Conservation (phyloP, 30 jellyfish, hydroid and myxozoan species). For the Mastigias papua region DNA sequence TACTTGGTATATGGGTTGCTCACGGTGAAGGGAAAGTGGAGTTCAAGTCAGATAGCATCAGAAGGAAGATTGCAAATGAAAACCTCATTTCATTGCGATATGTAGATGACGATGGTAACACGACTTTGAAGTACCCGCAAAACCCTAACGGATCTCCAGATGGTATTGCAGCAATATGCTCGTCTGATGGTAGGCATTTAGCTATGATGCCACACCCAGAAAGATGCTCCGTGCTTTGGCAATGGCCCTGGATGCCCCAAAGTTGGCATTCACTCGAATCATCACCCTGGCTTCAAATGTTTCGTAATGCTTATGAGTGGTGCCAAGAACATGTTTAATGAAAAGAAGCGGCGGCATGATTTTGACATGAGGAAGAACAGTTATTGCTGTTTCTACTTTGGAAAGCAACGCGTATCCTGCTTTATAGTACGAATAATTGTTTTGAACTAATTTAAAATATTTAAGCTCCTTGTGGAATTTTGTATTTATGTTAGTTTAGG, state of each 20-base stretch:
- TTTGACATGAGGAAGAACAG: too few species aligned
- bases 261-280: constrained; percentile 52
- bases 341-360: too few species aligned
- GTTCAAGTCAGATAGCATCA: constrained; percentile 43
- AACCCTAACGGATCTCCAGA: constrained; percentile 92
- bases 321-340: constrained; percentile 45
- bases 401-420: too few species aligned
- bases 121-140: constrained; percentile 73
- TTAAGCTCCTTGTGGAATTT: not conserved
- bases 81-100: constrained; percentile 77
- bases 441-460: not conserved
- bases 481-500: too few species aligned
- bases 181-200: constrained; percentile 92
- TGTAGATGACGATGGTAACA: constrained; percentile 76
- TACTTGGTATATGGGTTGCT: constrained; percentile 88
- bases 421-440: too few species aligned
- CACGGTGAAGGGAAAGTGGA: constrained; percentile 94
- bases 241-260: constrained; percentile 90
- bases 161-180: constrained; percentile 90
- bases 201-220: constrained; percentile 99
- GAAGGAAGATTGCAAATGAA: not conserved
- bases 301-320: constrained; percentile 89
- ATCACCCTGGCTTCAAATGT: constrained; percentile 96
- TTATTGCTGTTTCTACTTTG: too few species aligned
- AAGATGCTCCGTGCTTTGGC: constrained; percentile 79